These are phyloP conservation scores for Orthosia gothica DNA, from an alignment of 2,888 invertebrate species.

Conservation along the genomic window DNA sequence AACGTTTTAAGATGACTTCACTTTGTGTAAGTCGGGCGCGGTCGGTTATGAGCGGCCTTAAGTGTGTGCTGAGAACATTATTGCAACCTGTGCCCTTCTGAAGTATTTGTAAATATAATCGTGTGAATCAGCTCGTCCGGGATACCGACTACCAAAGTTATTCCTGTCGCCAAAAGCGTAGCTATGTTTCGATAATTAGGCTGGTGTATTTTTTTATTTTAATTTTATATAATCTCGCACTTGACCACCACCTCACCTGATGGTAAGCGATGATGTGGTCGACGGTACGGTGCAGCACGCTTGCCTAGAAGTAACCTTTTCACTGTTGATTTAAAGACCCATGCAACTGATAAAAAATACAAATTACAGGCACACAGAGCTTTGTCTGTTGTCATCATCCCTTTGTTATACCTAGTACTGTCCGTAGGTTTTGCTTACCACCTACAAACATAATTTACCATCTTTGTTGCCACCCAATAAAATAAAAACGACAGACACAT, in stretches of 20 bases:
- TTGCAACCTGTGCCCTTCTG: constrained; percentile 34
- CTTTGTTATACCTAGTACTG: not conserved
- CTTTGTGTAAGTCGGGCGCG: constrained; percentile 46
- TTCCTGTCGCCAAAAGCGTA: not conserved
- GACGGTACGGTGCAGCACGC: no score
- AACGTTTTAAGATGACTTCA: constrained; percentile 66
- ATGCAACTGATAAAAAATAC: no score
- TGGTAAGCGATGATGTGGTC: no score
- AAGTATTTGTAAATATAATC: constrained; percentile 13
- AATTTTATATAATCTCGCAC: no score
- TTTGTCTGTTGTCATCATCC: no score
- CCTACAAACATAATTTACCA: not conserved
- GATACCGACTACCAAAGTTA: not conserved
- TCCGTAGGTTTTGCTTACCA: no score
- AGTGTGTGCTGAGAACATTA: constrained; percentile 30
- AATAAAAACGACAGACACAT: not conserved
- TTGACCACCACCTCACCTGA: no score
- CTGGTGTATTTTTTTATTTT: no score
- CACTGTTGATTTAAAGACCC: no score
- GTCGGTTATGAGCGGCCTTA: constrained; percentile 28
- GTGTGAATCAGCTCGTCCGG: not conserved
- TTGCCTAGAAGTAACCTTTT: no score
- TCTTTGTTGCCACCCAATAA: not conserved
- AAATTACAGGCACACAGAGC: no score
- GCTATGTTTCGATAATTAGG: not conserved